A percentile compares a stretch with the other conserved stretches of the same genome.
Conservation (phyloP, 1,140 invertebrate species). For the Megathymus violae region DNA sequence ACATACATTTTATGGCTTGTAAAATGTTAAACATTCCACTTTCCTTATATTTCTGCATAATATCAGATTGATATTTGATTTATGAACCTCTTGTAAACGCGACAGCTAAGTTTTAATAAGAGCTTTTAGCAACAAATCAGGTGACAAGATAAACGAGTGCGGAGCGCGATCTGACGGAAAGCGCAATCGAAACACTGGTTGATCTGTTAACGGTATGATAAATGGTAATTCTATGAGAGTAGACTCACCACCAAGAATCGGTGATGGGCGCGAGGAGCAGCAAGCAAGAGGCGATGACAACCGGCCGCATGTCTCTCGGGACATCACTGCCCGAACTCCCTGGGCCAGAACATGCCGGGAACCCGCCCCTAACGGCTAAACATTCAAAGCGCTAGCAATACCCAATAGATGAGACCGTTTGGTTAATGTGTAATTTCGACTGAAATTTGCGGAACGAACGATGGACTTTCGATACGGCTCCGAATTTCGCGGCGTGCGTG, state of each 20-base stretch:
- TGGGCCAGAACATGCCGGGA: conserved; percentile 42
- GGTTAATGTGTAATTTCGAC: conserved; percentile 34
- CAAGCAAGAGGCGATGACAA: conserved; percentile 86
- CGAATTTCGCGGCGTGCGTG: conserved; percentile 70
- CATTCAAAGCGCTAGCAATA: conserved; percentile 3
- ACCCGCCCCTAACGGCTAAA: conserved; percentile 30
- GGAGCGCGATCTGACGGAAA: conserved; percentile 3
- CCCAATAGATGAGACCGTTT: conserved; percentile 20
- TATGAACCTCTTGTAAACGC: conserved; percentile 27
- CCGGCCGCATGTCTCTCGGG: conserved; percentile 86
- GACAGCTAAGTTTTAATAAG: conserved; percentile 28
- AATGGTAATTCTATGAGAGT: neutral
- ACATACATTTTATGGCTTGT: conserved; percentile 35
- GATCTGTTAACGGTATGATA: neutral
- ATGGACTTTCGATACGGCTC: conserved; percentile 52
- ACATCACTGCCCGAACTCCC: conserved; percentile 69
- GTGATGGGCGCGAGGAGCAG: conserved; percentile 87
- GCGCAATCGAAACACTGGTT: neutral
- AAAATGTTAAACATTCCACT: conserved; percentile 35
- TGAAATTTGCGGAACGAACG: conserved; percentile 39
- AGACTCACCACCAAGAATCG: conserved; percentile 87
- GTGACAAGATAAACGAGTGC: conserved; percentile 20
- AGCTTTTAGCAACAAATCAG: conserved; percentile 36
- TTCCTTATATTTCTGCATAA: conserved; percentile 34
- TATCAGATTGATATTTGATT: conserved; percentile 37